Percentiles rank a stretch among this genome's conserved stretches.
phyloP scores from a whole-genome alignment of 37 sponge, comb jelly and placozoan genomes.

The Beroe forskalii region DNA sequence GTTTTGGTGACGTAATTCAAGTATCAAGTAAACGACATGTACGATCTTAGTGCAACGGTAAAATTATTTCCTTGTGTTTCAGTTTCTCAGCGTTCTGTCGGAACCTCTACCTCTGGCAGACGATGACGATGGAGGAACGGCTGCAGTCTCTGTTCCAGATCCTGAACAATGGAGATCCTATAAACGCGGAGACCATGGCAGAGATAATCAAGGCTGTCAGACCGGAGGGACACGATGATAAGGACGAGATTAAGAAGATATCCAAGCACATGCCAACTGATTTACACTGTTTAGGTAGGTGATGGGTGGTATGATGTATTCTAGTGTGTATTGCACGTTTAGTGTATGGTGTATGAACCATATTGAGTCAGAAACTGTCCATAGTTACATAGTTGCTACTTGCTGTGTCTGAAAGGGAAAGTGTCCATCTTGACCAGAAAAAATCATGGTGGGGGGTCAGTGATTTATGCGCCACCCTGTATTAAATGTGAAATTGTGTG shows the following conservation, averaged over 20 bases:
- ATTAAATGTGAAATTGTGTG: no score
- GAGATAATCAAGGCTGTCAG: constrained; percentile 27
- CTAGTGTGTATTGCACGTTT: not conserved
- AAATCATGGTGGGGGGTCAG: no score
- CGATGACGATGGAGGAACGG: constrained; percentile 53
- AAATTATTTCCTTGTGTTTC: not conserved
- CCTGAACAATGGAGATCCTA: constrained; percentile 54
- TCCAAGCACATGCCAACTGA: constrained; percentile 19
- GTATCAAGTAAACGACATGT: no score
- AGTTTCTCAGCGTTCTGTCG: constrained; percentile 55
- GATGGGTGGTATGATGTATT: no score
- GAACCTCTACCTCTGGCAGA: constrained; percentile 53
- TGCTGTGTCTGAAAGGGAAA: no score
- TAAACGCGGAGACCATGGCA: constrained; percentile 1
- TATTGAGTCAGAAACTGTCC: no score
- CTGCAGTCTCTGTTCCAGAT: constrained; percentile 56
- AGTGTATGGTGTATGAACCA: not conserved
- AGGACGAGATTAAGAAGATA: constrained; percentile 25
- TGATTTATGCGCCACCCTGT: no score
- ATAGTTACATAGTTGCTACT: no score
- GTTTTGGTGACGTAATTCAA: no score
- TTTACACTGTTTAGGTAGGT: constrained; percentile 14
- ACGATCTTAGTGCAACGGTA: no score
- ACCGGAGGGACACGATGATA: constrained; percentile 9
- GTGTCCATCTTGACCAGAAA: no score